These are phyloP conservation scores for Drosophila anomalata DNA, from an alignment of 2,888 invertebrate genomes.

Conservation along the genomic window DNA sequence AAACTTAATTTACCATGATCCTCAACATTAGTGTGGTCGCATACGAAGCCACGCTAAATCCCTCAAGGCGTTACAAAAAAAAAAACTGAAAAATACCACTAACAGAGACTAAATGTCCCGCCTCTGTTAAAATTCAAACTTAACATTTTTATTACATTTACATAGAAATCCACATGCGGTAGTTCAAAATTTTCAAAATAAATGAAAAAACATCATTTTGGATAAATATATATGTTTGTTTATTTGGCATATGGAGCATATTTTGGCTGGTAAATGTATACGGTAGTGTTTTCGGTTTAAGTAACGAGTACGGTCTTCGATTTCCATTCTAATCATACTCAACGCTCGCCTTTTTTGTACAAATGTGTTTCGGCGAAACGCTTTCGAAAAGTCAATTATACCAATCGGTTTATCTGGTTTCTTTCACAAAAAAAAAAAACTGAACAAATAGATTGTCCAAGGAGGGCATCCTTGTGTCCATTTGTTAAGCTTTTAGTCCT, in stretches of 20 bases:
- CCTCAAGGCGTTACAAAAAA: background rate
- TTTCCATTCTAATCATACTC: slow-evolving; percentile 44
- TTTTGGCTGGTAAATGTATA: slow-evolving; percentile 42
- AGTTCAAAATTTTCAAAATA: background rate
- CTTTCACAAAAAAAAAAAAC: slow-evolving; percentile 3
- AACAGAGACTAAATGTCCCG: background rate
- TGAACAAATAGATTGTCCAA: background rate
- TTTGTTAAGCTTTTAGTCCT: background rate
- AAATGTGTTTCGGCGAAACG: slow-evolving; percentile 17
- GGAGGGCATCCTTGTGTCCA: background rate
- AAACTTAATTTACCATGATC: slow-evolving; percentile 19
- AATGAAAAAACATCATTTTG: slow-evolving; percentile 11
- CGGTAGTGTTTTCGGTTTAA: slow-evolving; percentile 37
- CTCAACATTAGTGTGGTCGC: background rate
- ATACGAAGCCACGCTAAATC: background rate
- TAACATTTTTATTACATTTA: no score
- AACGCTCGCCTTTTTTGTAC: slow-evolving; percentile 39
- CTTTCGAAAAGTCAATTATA: slow-evolving; percentile 30
- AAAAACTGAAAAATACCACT: background rate
- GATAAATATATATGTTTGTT: slow-evolving; percentile 60
- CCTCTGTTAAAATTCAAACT: no score
- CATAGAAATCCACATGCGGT: no score
- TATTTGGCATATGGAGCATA: slow-evolving; percentile 67
- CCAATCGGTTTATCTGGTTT: slow-evolving; percentile 25
- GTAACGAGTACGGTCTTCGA: slow-evolving; percentile 30